Conservation (phyloP, 2,888 invertebrate genomes). For the Caenorhabditis imperialis region DNA sequence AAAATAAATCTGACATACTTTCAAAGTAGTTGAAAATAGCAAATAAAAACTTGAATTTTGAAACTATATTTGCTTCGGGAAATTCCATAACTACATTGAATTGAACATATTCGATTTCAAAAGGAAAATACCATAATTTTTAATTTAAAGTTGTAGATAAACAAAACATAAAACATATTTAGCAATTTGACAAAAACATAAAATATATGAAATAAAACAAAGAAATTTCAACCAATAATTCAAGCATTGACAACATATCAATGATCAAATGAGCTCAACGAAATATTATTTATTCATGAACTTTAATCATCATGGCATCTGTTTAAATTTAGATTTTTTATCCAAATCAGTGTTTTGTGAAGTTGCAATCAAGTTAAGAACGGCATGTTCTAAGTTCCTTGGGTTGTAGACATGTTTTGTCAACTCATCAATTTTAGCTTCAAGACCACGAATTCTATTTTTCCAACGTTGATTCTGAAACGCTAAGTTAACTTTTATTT, state of each 20-base stretch:
- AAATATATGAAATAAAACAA: too few species aligned
- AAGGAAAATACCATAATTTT: too few species aligned
- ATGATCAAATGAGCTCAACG: conserved; percentile 1
- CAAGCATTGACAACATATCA: conserved; percentile 1
- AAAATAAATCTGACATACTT: not conserved
- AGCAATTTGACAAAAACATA: too few species aligned
- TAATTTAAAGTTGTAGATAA: too few species aligned
- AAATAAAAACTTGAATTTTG: too few species aligned
- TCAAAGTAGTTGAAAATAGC: too few species aligned
- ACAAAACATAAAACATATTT: too few species aligned
- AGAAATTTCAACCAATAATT: too few species aligned
- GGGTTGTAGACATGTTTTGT: conserved; percentile 62
- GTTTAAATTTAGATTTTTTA: conserved; percentile 46
- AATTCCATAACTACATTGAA: too few species aligned
- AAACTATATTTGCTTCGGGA: too few species aligned
- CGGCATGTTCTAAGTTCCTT: conserved; percentile 54
- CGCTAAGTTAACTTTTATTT: not conserved
- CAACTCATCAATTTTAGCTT: conserved; percentile 56
- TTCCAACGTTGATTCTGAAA: conserved; percentile 46
- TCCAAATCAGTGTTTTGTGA: conserved; percentile 57
- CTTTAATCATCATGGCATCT: too few species aligned
- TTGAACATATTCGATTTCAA: not conserved
- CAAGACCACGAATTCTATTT: conserved; percentile 45
- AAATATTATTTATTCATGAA: too few species aligned
- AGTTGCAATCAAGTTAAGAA: conserved; percentile 48